phyloP scores from a whole-genome alignment of 2,888 invertebrate species.

The Chesias legatella region DNA sequence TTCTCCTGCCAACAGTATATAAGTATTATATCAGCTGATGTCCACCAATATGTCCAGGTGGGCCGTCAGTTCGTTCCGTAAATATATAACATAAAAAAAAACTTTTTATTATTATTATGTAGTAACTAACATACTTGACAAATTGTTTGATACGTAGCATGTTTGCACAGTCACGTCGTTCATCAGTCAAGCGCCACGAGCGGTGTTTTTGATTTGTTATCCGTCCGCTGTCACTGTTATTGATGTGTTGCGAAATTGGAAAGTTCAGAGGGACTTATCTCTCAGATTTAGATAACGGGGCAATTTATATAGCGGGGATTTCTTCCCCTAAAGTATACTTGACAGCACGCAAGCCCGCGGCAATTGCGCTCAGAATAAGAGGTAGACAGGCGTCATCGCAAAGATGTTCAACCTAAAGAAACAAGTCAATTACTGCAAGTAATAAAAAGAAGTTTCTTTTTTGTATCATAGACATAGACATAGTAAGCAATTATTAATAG shows the following conservation, averaged over 20 bases:
- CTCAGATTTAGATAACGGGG: constrained; percentile 75
- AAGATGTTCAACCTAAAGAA: too few relatives aligned
- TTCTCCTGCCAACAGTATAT: too few relatives aligned
- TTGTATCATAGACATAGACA: too few relatives aligned
- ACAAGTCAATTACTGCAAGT: too few relatives aligned
- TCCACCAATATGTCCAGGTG: too few relatives aligned
- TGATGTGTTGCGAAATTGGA: constrained; percentile 80
- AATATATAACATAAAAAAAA: too few relatives aligned
- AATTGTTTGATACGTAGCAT: not conserved
- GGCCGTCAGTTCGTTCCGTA: too few relatives aligned
- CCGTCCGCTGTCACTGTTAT: constrained; percentile 72
- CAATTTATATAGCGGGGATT: constrained; percentile 76
- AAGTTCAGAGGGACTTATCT: constrained; percentile 78
- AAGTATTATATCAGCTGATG: too few relatives aligned
- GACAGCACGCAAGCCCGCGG: constrained; percentile 49
- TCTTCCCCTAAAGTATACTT: constrained; percentile 67
- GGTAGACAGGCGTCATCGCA: constrained; percentile 10
- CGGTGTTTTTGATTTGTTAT: constrained; percentile 74
- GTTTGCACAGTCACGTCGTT: constrained; percentile 28
- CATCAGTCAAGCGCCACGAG: constrained; percentile 51
- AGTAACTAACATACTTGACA: too few relatives aligned
- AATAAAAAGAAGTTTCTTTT: too few relatives aligned
- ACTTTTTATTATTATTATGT: too few relatives aligned
- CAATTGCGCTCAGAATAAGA: constrained; percentile 9
- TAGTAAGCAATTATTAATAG: too few relatives aligned